These are phyloP conservation scores for Lasioglossum vierecki DNA, from an alignment of 2,888 invertebrate species.

Conservation along the genomic window DNA sequence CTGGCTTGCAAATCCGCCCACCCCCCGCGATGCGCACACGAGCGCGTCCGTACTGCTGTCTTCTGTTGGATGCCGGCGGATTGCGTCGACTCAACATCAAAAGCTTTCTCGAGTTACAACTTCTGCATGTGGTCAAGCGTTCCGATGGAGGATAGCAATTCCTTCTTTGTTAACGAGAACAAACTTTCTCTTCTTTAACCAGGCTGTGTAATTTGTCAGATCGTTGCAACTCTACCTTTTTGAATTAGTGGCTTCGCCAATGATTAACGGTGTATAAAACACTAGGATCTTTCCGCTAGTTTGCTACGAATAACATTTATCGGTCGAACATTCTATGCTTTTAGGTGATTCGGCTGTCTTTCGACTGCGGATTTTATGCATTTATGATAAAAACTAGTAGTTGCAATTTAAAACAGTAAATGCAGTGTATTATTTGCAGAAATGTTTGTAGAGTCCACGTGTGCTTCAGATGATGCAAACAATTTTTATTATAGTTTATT, in stretches of 20 bases:
- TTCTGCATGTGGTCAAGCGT: conserved; percentile 20
- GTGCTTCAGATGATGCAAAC: too few relatives aligned
- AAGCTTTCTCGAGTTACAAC: conserved; percentile 77
- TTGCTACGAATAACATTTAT: not conserved
- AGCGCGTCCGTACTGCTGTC: conserved; percentile 68
- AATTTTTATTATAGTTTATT: too few relatives aligned
- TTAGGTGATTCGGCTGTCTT: not conserved
- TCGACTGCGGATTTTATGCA: not conserved
- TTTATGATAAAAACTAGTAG: too few relatives aligned
- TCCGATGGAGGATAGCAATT: conserved; percentile 22
- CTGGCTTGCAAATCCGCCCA: conserved; percentile 85
- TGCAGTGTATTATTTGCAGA: too few relatives aligned
- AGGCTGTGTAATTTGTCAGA: conserved; percentile 1
- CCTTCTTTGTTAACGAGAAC: conserved; percentile 18
- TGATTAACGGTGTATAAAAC: not conserved
- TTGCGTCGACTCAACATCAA: conserved; percentile 81
- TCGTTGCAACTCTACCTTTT: not conserved
- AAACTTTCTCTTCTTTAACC: conserved; percentile 7
- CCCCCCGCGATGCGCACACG: conserved; percentile 67
- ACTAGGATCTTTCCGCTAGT: not conserved
- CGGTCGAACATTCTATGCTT: not conserved
- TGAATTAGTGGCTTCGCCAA: not conserved
- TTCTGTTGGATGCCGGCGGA: conserved; percentile 75
- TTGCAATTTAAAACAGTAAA: too few relatives aligned
- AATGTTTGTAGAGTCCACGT: too few relatives aligned